Evolutionary conservation across 2,888 invertebrate genomes (phyloP), one percentile per base, ranked within the genome.

Genomic region (Euproctis similis): DNA sequence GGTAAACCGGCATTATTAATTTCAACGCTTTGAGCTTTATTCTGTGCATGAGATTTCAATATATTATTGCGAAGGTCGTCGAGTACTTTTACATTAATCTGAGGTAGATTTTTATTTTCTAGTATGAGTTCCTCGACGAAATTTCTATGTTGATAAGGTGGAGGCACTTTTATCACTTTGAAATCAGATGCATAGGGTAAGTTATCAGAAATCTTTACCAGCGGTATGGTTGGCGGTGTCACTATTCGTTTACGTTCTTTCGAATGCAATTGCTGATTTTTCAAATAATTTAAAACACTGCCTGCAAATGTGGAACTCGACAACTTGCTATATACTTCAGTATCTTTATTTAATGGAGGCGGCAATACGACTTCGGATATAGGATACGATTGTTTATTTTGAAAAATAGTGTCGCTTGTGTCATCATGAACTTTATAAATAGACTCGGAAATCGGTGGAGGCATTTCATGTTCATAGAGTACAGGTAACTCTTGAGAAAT

Each of bases 281-380:
- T 80, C 0, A 84, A 42, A 44, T 77, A 77, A 54, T 76, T 72
- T 36, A 81, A 56, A 11, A 81, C 78, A 31, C 46, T 73, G 1
- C 68, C 68, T 7, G 76, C 76, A 47, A 72, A 78, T 43, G 70
- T 74, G 1, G 76, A 68, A 45, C 68, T 67, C 4, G 71, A 69
- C 77, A 77, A 77, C 39, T 78, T 76, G 2, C 75, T 75, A 31
- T 72, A 77, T 6, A 71, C 65, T 41, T 68, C 69, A 6, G 46
- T 43, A 36, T 67, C 58, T 28, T 53, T 54, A 12, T 53, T 42
- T 4, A 48, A 24, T 0, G 70, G 64, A 9, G 77, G 77, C 21
- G 77, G 74, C 5, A 54, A 62, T 55, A 71, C 72, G 4, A 61
- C 30, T 13, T 73, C 69, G 5, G 60, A 49, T 35, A 73, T 31